Evolutionary conservation across 30 jellyfish, hydroid and myxozoan species (phyloP), one percentile per base, ranked within the genome.

Genomic region (Hydractinia echinata): DNA sequence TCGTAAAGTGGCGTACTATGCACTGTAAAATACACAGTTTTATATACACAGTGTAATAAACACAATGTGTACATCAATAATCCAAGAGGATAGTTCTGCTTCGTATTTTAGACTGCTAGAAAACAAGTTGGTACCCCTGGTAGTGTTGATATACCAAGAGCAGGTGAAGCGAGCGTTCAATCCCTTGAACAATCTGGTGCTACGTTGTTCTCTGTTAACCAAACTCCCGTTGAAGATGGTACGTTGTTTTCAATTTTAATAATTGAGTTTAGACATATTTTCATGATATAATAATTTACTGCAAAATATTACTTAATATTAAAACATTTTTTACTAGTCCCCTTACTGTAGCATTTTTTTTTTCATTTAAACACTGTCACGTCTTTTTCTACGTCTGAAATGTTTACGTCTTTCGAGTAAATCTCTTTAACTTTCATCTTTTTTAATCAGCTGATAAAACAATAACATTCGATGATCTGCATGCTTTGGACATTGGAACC

Each of bases 221-320:
- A 54, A 66, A 77, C 85, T 54, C 85, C 85, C 18, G 39, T 77
- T 11, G 76, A 77, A 19, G 85, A 61, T 51, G 73, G 82, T 61
- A 76, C n/a, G 76, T 53, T 21, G 13, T 73, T 73, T 50, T 50
- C 20, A 16, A 10, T 21, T 10, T 14, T 10, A 10, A 15, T 16
- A 15, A 16, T 53, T n/a, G 20, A 30, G 44, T 30, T 30, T 30
- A 30, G 44, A 2, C n/a, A 10, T 15, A 11, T 73, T 19, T 21
- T 53, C 21, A 73, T 13, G n/a, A 76, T 15, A 10, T 15, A 20
- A 15, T 9, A 76, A 19, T 76, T 16, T 6, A 15, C 39, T 6
- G 21, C 4, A 44, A 7, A 16, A 76, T 49, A 16, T 4, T 7
- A 15, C 21, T 67, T 48, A 67, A 67, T 11, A 67, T 67, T 13